Evolutionary conservation across 2,113 vertebrate genomes (phyloP), one percentile per base, ranked within the genome.

Genomic region (Ploceus nigricollis): DNA sequence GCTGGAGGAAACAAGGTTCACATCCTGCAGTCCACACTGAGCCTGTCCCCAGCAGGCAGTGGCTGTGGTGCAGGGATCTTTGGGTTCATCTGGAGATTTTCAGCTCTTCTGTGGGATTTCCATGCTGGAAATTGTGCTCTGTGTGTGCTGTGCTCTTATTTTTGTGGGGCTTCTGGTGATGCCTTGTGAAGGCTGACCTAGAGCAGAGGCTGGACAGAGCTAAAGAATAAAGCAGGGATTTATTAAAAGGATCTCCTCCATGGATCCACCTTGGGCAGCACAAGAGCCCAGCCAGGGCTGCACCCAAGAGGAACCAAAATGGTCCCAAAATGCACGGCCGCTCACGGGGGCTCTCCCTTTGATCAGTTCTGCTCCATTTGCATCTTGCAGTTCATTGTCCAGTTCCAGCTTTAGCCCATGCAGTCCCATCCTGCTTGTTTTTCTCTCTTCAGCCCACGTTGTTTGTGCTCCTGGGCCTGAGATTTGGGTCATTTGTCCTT

Each of bases 91-190:
- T 72, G 82, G 30, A 23, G 72, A 18, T 56, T 42, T 72, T 56
- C 18, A 77, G 7, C 40, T 65, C 27, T 30, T 22, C 53, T 45
- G 3, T 3, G 3, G 5, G 19, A n/a, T 79, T 65, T 57, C 70
- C 7, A 0, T 8, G 31, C 18, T 28, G 40, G 54, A 33, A 69
- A 28, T 35, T 7, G 16, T 48, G 28, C 44, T 7, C 44, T 7
- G 2, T 5, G 0, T 35, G 53, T 21, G 15, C 22, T 7, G 1
- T 28, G 25, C 18, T 2, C n/a, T 40, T 16, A 7, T 40, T 64
- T 91, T 68, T 51, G 42, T 22, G 61, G 35, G 35, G 42, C 28
- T 92, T 53, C 57, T 53, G 19, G 23, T 58, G 57, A 7, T 58
- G 57, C 15, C 7, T 25, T 37, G 23, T 2, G 23, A 10, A 58